Evolutionary conservation across 2,888 invertebrate species (phyloP), one percentile per base, ranked within the genome.

Genomic region (Xanthia togata): DNA sequence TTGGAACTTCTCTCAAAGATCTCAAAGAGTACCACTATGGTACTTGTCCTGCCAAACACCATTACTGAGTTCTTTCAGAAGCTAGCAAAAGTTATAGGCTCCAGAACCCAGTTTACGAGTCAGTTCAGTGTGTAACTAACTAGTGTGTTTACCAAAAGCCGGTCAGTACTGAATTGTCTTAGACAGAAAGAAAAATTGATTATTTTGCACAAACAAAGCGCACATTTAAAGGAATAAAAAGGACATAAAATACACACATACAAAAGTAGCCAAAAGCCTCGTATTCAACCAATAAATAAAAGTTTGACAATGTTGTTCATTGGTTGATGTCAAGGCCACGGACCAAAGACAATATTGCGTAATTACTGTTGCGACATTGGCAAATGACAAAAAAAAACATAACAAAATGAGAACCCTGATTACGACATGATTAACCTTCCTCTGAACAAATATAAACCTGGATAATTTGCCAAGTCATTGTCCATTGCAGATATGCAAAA

Each of bases 401-500:
- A 38, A 38, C 38, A 38, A 38, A 38, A 38, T 38, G 38, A n/a
- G n/a, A n/a, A n/a, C n/a, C n/a, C n/a, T n/a, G n/a, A n/a, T n/a
- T n/a, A n/a, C n/a, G n/a, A n/a, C n/a, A n/a, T n/a, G n/a, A 1
- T 41, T 9, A 41, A 41, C 41, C 41, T 0, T 20, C 86, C 88
- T 14, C 78, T 88, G 4, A 86, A 89, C 31, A 82, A 87, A 0
- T 90, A 89, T 20, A 90, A 90, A 71, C 77, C 89, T 41, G 47
- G 90, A 0, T 91, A 89, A 73, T 90, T 82, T 70, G 69, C 88
- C 9, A 91, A 85, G 70, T 31, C 84, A 9, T 79, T 87, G 8
- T 86, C 76, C 12, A 14, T 91, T 11, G 88, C 92, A 5, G 93
- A 92, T 3, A 87, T 94, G 63, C 84, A 80, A n/a, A 87, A 86